Percentiles rank a stretch among this genome's conserved stretches.
Evolutionary conservation across 2,113 vertebrate species (phyloP).

Genomic region (Dendrocopos noguchii): DNA sequence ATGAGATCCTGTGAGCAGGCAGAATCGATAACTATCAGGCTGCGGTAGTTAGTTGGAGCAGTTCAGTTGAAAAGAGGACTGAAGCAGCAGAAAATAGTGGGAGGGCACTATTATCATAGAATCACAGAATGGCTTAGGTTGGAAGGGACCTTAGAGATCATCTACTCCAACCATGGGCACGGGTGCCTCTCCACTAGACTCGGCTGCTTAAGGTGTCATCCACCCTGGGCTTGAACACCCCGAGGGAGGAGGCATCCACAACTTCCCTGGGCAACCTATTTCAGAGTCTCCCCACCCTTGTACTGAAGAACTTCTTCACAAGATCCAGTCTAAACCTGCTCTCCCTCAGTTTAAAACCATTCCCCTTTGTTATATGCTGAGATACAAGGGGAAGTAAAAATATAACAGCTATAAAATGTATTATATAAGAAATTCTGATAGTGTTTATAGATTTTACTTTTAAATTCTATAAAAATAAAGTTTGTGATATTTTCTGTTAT

Average conservation of each 20-base stretch:
- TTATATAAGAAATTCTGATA: neutral
- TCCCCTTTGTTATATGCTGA: neutral
- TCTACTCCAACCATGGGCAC: too few species aligned
- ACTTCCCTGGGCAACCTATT: too few species aligned
- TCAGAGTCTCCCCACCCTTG: too few species aligned
- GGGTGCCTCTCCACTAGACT: too few species aligned
- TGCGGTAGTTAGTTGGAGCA: neutral
- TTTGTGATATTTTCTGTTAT: constrained; percentile 1
- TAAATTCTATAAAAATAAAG: neutral
- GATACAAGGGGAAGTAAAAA: fast-evolving
- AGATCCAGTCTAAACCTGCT: too few species aligned
- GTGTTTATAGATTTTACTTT: constrained; percentile 14
- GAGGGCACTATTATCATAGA: neutral
- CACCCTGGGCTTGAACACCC: too few species aligned
- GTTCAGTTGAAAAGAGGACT: neutral
- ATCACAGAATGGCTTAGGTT: too few species aligned
- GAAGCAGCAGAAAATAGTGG: neutral
- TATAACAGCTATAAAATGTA: neutral
- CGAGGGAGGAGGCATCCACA: too few species aligned
- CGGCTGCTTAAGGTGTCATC: too few species aligned
- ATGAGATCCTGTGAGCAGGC: neutral
- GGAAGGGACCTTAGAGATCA: too few species aligned
- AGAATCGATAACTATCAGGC: neutral
- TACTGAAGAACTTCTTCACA: too few species aligned
- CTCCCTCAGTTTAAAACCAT: too few species aligned